These are phyloP conservation scores for Intellagama lesueurii DNA, from an alignment of 2,797 vertebrate genomes.

Conservation along the genomic window DNA sequence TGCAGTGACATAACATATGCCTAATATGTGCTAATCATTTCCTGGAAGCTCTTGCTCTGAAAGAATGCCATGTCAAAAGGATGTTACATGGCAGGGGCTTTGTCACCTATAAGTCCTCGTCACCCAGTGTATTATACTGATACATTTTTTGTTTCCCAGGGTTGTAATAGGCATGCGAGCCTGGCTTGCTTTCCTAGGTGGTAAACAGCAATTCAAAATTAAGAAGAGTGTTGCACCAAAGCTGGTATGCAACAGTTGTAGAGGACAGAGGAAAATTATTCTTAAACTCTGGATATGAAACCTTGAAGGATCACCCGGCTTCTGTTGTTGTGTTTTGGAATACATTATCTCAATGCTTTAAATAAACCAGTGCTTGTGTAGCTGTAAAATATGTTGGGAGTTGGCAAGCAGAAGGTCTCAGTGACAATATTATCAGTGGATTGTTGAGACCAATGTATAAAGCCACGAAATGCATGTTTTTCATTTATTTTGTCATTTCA, in stretches of 20 bases:
- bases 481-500: slow-evolving; percentile 62
- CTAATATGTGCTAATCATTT: neutral
- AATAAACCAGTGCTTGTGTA: no score
- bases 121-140: neutral
- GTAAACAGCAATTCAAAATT: neutral
- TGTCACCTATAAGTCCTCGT: neutral
- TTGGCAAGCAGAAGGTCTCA: neutral
- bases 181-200: neutral
- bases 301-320: neutral
- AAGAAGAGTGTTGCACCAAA: neutral
- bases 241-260: neutral
- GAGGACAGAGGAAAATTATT: neutral
- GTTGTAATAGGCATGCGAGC: neutral
- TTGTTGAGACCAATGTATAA: neutral
- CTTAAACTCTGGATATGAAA: neutral
- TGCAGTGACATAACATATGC: neutral
- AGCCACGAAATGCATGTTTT: neutral
- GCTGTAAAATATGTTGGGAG: slow-evolving; percentile 47
- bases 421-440: accelerated
- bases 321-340: neutral
- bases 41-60: neutral
- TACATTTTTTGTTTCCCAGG: neutral
- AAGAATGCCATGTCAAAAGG: neutral
- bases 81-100: neutral
- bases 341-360: neutral